These are phyloP conservation scores for Microctonus aethiopoides DNA, from an alignment of 2,888 invertebrate genomes.

Conservation along the genomic window DNA sequence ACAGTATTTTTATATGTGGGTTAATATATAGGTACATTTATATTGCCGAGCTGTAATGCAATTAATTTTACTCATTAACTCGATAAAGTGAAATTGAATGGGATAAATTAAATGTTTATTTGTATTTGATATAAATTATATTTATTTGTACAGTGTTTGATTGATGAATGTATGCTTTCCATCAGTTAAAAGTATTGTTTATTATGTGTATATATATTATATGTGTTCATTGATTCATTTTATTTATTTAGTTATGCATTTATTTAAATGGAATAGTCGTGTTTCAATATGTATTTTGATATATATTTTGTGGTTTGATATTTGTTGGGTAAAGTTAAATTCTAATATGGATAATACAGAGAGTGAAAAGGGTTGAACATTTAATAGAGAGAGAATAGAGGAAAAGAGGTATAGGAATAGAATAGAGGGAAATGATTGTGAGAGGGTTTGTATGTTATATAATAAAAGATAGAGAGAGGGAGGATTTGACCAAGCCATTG, in stretches of 20 bases:
- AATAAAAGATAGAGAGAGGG: not conserved
- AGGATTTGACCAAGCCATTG: conserved; percentile 19
- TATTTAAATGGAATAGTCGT: not conserved
- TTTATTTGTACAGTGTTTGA: not conserved
- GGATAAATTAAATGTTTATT: not conserved
- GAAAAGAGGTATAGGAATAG: conserved; percentile 34
- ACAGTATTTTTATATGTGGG: not conserved
- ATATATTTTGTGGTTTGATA: not conserved
- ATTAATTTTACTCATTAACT: conserved; percentile 15
- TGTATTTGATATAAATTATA: not conserved
- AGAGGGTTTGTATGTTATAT: conserved; percentile 8
- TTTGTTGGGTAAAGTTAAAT: not conserved
- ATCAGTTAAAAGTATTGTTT: not conserved
- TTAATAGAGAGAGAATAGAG: conserved; percentile 19
- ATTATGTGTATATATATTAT: too few relatives aligned
- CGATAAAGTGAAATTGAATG: conserved; percentile 3
- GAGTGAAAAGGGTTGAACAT: not conserved
- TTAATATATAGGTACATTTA: not conserved
- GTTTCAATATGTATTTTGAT: not conserved
- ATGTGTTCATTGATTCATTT: too few relatives aligned
- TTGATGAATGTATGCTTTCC: not conserved
- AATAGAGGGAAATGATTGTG: conserved; percentile 35
- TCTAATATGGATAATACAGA: not conserved
- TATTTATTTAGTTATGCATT: too few relatives aligned
- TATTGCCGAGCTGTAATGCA: not conserved